phyloP scores from a whole-genome alignment of 2,797 vertebrate species.

The Sebastes nivosus region DNA sequence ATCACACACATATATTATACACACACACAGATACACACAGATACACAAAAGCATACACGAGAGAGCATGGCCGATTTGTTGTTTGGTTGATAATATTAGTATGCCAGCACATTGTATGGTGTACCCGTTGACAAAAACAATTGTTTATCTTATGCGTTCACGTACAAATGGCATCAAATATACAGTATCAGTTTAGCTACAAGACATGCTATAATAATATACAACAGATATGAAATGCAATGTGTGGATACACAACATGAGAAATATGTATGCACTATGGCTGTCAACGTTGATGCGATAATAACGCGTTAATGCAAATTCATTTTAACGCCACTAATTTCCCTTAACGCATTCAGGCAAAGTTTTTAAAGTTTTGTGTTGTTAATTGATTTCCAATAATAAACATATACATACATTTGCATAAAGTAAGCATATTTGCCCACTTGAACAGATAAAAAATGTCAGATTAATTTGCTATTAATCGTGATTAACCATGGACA shows the following conservation, averaged over 20 bases:
- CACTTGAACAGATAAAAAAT: too few relatives aligned
- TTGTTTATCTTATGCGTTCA: not conserved
- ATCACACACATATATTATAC: not conserved
- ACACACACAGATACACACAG: not conserved
- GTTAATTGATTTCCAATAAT: too few relatives aligned
- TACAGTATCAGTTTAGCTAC: fast-evolving
- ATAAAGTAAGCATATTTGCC: too few relatives aligned
- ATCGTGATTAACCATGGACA: fast-evolving
- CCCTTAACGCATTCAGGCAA: too few relatives aligned
- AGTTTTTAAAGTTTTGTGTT: too few relatives aligned
- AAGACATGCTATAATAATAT: not conserved
- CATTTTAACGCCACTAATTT: too few relatives aligned
- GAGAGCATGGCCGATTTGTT: not conserved
- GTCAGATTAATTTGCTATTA: too few relatives aligned
- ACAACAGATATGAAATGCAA: not conserved
- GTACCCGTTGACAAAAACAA: not conserved
- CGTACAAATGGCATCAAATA: not conserved
- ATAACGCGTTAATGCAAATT: fast-evolving
- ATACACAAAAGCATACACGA: not conserved
- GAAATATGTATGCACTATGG: not conserved
- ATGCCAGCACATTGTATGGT: not conserved
- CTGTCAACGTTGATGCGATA: fast-evolving
- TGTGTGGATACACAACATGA: not conserved
- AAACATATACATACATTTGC: fast-evolving
- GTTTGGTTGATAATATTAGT: not conserved